Evolutionary conservation across 2,797 vertebrate genomes (phyloP).

Genomic region (Oryzias sinensis): DNA sequence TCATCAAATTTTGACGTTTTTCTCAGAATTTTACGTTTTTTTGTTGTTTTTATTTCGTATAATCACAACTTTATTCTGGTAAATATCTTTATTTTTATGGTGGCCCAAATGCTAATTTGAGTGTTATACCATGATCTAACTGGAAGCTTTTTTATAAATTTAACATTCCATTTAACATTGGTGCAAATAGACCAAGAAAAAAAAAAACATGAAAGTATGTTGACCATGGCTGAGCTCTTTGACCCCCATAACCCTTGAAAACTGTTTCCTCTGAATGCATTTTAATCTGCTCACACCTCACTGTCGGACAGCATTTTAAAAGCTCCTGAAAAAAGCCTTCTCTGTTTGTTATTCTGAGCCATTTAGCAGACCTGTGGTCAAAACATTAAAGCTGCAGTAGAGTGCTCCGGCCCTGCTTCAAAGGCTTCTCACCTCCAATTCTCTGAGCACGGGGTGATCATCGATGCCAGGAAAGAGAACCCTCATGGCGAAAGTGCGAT

Average conservation of each 20-base stretch:
- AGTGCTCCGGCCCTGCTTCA: conserved; percentile 9
- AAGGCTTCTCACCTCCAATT: conserved; percentile 86
- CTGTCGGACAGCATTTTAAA: conserved; percentile 35
- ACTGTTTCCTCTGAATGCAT: conserved; percentile 4
- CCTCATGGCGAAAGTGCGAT: conserved; percentile 92
- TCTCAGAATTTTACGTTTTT: too few relatives aligned
- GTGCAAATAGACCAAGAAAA: too few relatives aligned
- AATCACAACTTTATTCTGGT: too few relatives aligned
- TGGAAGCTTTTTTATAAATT: too few relatives aligned
- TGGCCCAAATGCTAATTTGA: too few relatives aligned
- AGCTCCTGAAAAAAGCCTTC: conserved; percentile 14
- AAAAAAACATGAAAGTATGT: conserved; percentile 4
- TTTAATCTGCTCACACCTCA: conserved; percentile 40
- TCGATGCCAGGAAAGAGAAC: conserved; percentile 97
- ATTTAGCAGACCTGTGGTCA: conserved; percentile 39
- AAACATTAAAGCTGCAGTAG: conserved; percentile 21
- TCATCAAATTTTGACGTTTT: too few relatives aligned
- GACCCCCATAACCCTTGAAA: conserved; percentile 7
- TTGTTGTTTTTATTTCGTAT: too few relatives aligned
- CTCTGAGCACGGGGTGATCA: conserved; percentile 92
- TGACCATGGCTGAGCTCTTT: conserved; percentile 15
- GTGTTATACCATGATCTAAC: too few relatives aligned
- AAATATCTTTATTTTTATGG: too few relatives aligned
- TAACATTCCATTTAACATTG: too few relatives aligned
- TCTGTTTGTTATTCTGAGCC: conserved; percentile 31